Evolutionary conservation across 2,888 invertebrate genomes (phyloP), one percentile per base, ranked within the genome.

Genomic region (Willowsia nigromaculata): DNA sequence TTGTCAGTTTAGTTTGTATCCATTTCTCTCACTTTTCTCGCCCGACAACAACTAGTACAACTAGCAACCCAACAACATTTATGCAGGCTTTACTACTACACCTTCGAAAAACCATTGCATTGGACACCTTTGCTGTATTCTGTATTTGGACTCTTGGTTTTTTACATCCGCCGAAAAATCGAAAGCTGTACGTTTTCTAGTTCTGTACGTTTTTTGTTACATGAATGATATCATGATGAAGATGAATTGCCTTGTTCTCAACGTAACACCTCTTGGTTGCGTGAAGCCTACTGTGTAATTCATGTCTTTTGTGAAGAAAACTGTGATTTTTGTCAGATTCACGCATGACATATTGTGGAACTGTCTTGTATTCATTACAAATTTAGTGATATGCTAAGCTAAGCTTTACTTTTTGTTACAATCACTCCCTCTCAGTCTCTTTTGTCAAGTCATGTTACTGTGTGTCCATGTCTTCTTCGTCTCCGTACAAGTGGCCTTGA

Each of bases 151-250:
- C 11, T 9, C 18, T n/a, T 53, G 22, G 2, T 22, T n/a, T 53
- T 53, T 53, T 59, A 59, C 59, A 59, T 59, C 25, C 59, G 59
- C 59, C 59, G 59, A 59, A 59, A 59, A 59, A 59, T 59, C 59
- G 59, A 59, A 59, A 59, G 59, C 59, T 27, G 59, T 25, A n/a
- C 59, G 59, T 22, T 25, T 59, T 59, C 25, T 7, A n/a, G 0
- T 15, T 15, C 15, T 56, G 53, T 53, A n/a, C 13, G 13, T 13
- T 50, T 50, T 33, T 62, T 15, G 3, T 33, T 62, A n/a, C 13
- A 43, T 43, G 43, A 43, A 43, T 13, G 13, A 13, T 13, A 43
- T 62, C 33, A 27, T 62, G 11, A 62, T 62, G 0, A 62, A 33
- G 62, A 62, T 62, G 33, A 62, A 6, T n/a, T 33, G 62, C 3